Evolutionary conservation across 2,113 vertebrate genomes (phyloP).

Genomic region (Capricornis sumatraensis): DNA sequence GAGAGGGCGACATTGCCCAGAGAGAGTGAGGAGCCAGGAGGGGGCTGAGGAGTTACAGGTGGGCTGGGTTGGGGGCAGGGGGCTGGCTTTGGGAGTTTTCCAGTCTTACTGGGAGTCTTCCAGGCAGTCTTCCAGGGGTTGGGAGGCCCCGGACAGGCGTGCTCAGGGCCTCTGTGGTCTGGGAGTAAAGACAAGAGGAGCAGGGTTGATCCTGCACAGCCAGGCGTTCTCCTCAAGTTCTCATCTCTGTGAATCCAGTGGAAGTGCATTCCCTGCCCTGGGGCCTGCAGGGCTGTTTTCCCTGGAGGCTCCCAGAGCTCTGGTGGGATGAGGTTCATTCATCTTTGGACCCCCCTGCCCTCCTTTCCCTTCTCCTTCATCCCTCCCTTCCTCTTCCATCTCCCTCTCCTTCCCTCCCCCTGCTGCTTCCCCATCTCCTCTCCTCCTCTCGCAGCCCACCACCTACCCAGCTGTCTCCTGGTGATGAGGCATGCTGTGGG

Average conservation of each 20-base stretch:
- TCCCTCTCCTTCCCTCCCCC: not conserved
- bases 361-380: not conserved
- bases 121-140: not conserved
- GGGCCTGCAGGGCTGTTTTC: not conserved
- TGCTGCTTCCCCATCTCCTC: fast-evolving
- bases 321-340: not conserved
- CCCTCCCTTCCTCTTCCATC: not conserved
- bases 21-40: not conserved
- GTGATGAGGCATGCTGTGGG: not conserved
- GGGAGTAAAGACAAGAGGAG: not conserved
- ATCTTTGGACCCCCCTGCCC: not conserved
- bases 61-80: not conserved
- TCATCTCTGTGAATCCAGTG: not conserved
- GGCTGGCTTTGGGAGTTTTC: not conserved
- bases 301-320: not conserved
- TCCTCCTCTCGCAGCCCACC: not conserved
- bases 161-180: not conserved
- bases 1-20: not conserved
- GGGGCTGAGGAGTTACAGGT: not conserved
- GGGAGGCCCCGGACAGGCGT: not conserved
- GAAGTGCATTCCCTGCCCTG: not conserved
- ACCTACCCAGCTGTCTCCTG: not conserved
- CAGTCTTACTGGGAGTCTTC: not conserved
- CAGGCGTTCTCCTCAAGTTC: no score
- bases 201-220: not conserved